Conservation (phyloP, 2,888 invertebrate genomes). For the Dysmachus trigonus region DNA sequence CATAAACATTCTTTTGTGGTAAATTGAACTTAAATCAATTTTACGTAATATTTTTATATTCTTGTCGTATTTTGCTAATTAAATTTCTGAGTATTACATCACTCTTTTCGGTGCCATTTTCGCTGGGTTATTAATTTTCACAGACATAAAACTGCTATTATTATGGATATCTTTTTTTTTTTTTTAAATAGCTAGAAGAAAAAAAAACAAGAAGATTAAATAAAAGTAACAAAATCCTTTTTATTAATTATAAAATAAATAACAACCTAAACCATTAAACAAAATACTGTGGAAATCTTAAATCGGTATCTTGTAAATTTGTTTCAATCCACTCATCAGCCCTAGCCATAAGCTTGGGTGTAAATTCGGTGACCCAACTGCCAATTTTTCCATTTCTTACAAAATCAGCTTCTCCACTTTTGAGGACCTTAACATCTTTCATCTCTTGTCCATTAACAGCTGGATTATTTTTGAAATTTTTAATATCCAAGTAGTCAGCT, state of each 20-base stretch:
- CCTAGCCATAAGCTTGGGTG: constrained; percentile 71
- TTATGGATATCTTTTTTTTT: no score
- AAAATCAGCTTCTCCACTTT: constrained; percentile 70
- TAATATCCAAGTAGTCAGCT: constrained; percentile 78
- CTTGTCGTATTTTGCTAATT: no score
- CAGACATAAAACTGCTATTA: no score
- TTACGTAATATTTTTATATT: no score
- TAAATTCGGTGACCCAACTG: constrained; percentile 78
- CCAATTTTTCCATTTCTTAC: constrained; percentile 72
- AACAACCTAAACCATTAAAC: neutral
- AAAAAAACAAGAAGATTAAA: neutral
- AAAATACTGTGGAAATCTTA: constrained; percentile 67
- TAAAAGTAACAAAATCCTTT: neutral
- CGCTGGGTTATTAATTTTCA: no score
- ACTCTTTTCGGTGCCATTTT: no score
- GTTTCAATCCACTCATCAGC: constrained; percentile 77
- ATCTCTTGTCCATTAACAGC: constrained; percentile 78
- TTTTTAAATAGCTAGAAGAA: neutral
- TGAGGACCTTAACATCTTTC: constrained; percentile 70
- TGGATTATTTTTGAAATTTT: constrained; percentile 82
- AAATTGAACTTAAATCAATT: no score
- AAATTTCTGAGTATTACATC: no score
- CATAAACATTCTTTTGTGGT: no score
- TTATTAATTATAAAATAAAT: neutral
- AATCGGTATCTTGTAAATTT: constrained; percentile 70